A percentile compares a stretch with the other conserved stretches of the same genome.
Conservation (phyloP, 1,140 invertebrate genomes). For the Triops longicaudatus region DNA sequence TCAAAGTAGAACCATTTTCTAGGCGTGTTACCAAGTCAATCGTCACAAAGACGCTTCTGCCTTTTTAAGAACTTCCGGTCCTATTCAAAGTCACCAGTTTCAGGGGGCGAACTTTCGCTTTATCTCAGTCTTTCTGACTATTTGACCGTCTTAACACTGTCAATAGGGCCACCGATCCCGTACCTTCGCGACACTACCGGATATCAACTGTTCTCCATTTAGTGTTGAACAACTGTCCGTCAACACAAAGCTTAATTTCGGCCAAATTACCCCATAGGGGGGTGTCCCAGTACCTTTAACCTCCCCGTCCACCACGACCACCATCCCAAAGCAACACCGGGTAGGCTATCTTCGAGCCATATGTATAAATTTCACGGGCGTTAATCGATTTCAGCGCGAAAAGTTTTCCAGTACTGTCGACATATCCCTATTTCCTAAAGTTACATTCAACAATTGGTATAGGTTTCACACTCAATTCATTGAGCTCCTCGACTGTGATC, state of each 20-base stretch:
- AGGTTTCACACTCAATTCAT: conserved; percentile 12
- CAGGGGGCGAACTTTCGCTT: neutral
- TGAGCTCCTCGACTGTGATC: neutral
- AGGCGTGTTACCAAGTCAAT: neutral
- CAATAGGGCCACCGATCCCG: no score
- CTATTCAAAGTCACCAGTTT: neutral
- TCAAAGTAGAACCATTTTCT: neutral
- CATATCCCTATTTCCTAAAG: neutral
- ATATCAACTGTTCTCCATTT: no score
- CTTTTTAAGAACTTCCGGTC: conserved; percentile 12
- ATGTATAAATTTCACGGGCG: conserved; percentile 1
- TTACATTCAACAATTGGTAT: conserved; percentile 4
- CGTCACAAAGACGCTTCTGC: neutral
- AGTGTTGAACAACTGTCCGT: no score
- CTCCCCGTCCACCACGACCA: no score
- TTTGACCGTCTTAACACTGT: no score
- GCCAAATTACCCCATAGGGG: no score
- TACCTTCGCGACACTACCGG: no score
- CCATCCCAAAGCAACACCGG: no score
- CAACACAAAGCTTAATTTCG: no score
- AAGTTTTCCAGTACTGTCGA: no score
- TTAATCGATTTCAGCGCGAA: neutral
- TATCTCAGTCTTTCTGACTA: neutral
- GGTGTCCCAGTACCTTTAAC: no score
- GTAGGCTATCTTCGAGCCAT: neutral